Evolutionary conservation across 2,888 invertebrate genomes (phyloP), one percentile per base, ranked within the genome.

Genomic region (Latheticus oryzae): DNA sequence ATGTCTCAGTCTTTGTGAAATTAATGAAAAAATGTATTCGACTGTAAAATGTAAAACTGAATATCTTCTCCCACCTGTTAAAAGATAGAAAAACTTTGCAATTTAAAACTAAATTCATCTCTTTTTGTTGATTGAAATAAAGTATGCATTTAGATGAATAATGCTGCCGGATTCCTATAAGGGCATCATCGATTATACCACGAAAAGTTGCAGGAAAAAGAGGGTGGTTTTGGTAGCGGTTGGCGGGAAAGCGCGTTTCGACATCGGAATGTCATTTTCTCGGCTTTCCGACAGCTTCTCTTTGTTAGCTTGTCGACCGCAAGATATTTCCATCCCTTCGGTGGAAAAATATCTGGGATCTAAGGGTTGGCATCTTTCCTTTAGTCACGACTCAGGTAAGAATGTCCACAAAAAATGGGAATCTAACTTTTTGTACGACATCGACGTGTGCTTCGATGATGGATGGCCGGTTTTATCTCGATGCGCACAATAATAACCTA

Each of bases 271-370:
- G 72, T 67, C 73, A 73, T 73, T 73, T 73, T 67, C 66, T 62
- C 68, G 67, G 67, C 69, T 68, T 69, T 65, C 66, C 68, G 66
- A 67, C 67, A 67, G 68, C 67, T 64, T 62, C 63, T 66, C 70
- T 70, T 73, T 75, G 74, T 73, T 73, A 70, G 70, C 69, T 68
- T 71, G 70, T 73, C 73, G 69, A 70, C 73, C 71, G 69, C 68
- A 65, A 73, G 68, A 71, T 73, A 72, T 73, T 73, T 69, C 64
- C 71, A 67, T 68, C 66, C 64, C 65, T 60, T 24, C 24, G 28
- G 58, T 55, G 57, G 61, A 69, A 71, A 68, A 69, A 58, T 58
- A 53, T 58, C 48, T 50, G 28, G 23, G 35, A 35, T 48, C 48
- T 35, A 12, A 32, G 33, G 15, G 17, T n/a, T 17, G 38, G 48